Conservation (phyloP, 1,140 invertebrate genomes). For the Globodera ellingtonae region DNA sequence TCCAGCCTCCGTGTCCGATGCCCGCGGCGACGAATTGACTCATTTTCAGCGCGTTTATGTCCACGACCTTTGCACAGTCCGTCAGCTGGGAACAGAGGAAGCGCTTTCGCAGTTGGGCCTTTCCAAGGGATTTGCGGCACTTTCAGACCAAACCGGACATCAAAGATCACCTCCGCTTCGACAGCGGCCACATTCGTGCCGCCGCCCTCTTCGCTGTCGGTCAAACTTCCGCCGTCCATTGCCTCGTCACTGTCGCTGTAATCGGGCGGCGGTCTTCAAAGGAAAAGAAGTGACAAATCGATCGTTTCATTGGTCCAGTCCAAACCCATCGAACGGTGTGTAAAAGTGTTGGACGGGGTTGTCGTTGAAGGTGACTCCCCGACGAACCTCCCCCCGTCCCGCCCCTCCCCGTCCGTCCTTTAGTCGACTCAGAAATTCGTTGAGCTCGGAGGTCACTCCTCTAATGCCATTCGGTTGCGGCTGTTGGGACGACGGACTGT, state of each 20-base stretch:
- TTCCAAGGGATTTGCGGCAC: background rate
- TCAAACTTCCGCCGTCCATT: conserved; percentile 15
- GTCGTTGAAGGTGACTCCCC: conserved; percentile 25
- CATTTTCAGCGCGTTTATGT: conserved; percentile 46
- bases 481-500: conserved; percentile 2
- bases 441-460: background rate
- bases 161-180: conserved; percentile 16
- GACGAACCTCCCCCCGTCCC: background rate
- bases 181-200: conserved; percentile 16
- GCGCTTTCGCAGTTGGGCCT: conserved; percentile 44
- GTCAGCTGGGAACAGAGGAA: conserved; percentile 45
- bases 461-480: background rate
- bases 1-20: conserved; percentile 25
- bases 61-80: conserved; percentile 45
- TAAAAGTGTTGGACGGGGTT: conserved; percentile 22
- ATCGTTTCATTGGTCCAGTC: background rate
- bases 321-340: conserved; percentile 25
- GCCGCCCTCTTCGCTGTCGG: conserved; percentile 19
- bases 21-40: conserved; percentile 33
- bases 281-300: background rate
- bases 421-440: conserved; percentile 5
- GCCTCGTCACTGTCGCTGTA: conserved; percentile 28
- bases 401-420: background rate
- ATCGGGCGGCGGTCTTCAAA: conserved; percentile 22
- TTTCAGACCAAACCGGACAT: too few species aligned